Evolutionary conservation across 2,888 invertebrate genomes (phyloP).

Genomic region (Phrixothrix hirtus): DNA sequence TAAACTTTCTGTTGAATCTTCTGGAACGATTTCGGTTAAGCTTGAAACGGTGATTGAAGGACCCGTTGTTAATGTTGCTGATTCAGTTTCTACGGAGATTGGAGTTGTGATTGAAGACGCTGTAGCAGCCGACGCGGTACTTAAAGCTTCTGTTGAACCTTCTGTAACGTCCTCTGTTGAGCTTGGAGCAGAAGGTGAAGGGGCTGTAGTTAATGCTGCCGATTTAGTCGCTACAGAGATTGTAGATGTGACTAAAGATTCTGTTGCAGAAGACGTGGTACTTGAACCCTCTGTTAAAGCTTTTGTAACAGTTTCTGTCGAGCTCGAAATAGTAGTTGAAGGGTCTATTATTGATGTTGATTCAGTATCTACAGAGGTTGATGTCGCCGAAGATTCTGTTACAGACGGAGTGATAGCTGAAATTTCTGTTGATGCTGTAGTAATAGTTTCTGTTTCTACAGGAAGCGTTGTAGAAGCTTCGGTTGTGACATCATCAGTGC

Average conservation of each 20-base stretch:
- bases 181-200: no score
- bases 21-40: no score
- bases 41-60: neutral
- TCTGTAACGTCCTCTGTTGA: no score
- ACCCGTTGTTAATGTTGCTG: neutral
- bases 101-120: neutral
- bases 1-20: neutral
- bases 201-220: neutral
- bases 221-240: no score
- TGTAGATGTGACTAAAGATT: neutral
- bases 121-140: neutral
- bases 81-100: neutral
- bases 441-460: neutral
- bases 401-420: neutral
- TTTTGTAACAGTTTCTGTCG: neutral
- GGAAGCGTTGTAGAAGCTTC: neutral
- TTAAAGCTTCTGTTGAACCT: no score
- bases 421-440: neutral
- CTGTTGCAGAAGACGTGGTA: neutral
- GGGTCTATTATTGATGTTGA: neutral
- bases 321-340: neutral
- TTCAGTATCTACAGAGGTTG: no score
- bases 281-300: neutral
- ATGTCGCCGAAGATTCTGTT: neutral
- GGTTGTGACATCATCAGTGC: neutral